Conservation (phyloP, 2,113 vertebrate genomes). For the Ranitomeya variabilis region DNA sequence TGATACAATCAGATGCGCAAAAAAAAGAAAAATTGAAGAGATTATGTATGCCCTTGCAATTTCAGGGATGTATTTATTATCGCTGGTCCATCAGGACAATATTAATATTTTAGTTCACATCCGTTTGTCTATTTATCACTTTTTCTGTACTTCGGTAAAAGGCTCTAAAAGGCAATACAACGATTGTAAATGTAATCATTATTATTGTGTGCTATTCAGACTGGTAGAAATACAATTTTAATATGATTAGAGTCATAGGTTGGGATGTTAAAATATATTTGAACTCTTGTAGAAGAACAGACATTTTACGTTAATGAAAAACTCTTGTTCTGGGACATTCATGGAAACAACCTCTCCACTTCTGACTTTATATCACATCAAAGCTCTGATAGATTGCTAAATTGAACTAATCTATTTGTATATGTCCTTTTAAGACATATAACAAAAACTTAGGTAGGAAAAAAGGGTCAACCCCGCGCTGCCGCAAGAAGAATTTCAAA, state of each 20-base stretch:
- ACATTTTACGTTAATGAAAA: neutral
- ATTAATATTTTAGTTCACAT: conserved; percentile 30
- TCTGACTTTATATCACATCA: neutral
- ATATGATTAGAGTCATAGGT: neutral
- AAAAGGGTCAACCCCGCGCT: too few species aligned
- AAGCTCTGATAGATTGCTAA: neutral
- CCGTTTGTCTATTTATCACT: conserved; percentile 2
- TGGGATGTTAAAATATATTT: neutral
- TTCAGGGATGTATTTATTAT: conserved; percentile 45
- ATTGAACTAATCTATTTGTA: neutral
- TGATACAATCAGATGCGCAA: conserved; percentile 43
- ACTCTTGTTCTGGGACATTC: neutral
- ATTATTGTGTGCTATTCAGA: neutral
- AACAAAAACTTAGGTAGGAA: too few species aligned
- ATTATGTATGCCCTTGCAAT: conserved; percentile 43
- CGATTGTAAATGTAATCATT: conserved; percentile 5
- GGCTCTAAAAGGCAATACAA: conserved; percentile 22
- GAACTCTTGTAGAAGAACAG: neutral
- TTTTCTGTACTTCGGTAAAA: neutral
- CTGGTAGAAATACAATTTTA: conserved; percentile 1
- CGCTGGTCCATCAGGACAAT: neutral
- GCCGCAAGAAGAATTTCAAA: too few species aligned
- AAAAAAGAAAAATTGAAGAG: conserved; percentile 16
- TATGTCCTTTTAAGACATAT: neutral
- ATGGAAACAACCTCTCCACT: neutral